Evolutionary conservation across 2,113 vertebrate species (phyloP).

Genomic region (Phalacrocorax carbo): DNA sequence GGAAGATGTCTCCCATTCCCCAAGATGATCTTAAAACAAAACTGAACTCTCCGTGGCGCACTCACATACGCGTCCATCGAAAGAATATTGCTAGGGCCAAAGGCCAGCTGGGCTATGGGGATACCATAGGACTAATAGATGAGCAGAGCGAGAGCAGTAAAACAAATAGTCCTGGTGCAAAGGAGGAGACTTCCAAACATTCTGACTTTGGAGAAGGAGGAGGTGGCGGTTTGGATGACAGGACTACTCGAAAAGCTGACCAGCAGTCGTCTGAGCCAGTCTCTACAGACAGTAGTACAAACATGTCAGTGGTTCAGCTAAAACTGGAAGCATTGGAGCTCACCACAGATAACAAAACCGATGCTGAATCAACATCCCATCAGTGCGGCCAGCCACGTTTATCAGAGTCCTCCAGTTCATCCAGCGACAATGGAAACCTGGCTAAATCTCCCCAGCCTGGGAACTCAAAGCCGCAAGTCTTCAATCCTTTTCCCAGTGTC

Average conservation of each 20-base stretch:
- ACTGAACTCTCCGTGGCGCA: constrained; percentile 88
- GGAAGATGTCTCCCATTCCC: constrained; percentile 66
- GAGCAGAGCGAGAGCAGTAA: constrained; percentile 66
- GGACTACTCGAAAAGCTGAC: constrained; percentile 60
- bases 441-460: constrained; percentile 58
- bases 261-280: constrained; percentile 52
- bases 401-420: constrained; percentile 63
- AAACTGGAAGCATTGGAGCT: constrained; percentile 82
- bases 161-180: background rate
- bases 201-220: background rate
- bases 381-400: constrained; percentile 13
- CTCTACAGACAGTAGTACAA: constrained; percentile 21
- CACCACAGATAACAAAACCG: background rate
- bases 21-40: constrained; percentile 76
- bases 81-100: constrained; percentile 83
- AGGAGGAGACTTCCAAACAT: background rate
- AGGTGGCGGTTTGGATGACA: constrained; percentile 12
- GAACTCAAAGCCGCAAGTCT: constrained; percentile 73
- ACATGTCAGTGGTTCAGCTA: constrained; percentile 73
- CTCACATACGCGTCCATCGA: constrained; percentile 88
- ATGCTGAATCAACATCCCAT: background rate
- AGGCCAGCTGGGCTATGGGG: constrained; percentile 83
- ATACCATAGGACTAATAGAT: constrained; percentile 81
- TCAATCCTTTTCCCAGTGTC: constrained; percentile 91
- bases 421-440: constrained; percentile 59